A percentile compares a stretch with the other conserved stretches of the same genome.
Conservation (phyloP, 2,888 invertebrate genomes). For the Pilophorus perplexus region DNA sequence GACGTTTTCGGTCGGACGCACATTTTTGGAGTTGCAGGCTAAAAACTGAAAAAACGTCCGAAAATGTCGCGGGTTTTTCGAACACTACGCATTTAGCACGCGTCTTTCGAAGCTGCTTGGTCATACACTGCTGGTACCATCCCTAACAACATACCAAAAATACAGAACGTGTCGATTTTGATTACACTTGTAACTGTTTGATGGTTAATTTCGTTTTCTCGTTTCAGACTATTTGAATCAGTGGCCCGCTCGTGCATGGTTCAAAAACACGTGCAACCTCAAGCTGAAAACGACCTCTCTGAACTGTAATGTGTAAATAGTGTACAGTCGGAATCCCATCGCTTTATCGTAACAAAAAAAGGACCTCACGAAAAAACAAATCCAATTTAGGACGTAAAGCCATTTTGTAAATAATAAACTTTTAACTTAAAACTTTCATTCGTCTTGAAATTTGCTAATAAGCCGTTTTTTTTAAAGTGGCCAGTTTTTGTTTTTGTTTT, state of each 20-base stretch:
- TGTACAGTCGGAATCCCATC: constrained; percentile 33
- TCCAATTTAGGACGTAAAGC: constrained; percentile 10
- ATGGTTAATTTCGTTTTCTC: too few species aligned
- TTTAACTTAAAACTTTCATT: constrained; percentile 15
- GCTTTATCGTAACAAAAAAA: constrained; percentile 22
- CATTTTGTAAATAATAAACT: constrained; percentile 21
- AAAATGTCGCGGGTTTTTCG: too few species aligned
- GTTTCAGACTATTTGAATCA: constrained; percentile 84
- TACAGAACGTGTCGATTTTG: too few species aligned
- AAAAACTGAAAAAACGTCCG: too few species aligned
- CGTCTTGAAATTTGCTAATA: constrained; percentile 6
- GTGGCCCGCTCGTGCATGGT: constrained; percentile 95
- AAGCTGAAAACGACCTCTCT: constrained; percentile 64
- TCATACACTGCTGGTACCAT: too few species aligned
- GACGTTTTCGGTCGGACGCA: too few species aligned
- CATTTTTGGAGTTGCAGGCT: too few species aligned
- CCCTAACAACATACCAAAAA: too few species aligned
- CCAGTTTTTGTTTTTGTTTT: not conserved
- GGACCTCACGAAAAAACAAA: not conserved
- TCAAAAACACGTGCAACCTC: constrained; percentile 69
- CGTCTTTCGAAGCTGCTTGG: too few species aligned
- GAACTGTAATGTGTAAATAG: constrained; percentile 58
- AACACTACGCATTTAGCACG: too few species aligned
- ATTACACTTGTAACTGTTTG: too few species aligned
- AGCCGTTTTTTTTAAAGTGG: not conserved